Evolutionary conservation across 2,888 invertebrate genomes (phyloP), one percentile per base, ranked within the genome.

Genomic region (Stratiomys singularior): DNA sequence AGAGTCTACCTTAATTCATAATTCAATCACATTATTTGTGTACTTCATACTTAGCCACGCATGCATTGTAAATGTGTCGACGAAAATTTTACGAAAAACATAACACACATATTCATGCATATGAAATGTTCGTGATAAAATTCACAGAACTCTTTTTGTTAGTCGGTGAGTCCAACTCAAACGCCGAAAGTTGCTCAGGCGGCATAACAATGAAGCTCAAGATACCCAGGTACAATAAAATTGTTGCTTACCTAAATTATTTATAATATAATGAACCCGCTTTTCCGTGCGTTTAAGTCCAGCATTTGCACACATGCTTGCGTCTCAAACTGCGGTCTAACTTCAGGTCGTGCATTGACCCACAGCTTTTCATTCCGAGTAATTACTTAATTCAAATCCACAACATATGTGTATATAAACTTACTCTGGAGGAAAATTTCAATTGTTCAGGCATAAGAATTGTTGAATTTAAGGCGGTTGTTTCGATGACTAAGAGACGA

Each of bases 211-310:
- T 52, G 52, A 18, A 52, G 18, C 52, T 3, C 52, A 52, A 52
- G 52, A 52, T 18, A 52, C 52, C 2, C 52, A 52, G 52, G 52
- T 52, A 52, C 52, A 52, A 13, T 52, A 18, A 60, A 60, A 60
- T 60, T 60, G 25, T 25, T 60, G 60, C 60, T 60, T 60, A 60
- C 60, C 60, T 60, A 60, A 60, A 60, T 25, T 23, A 60, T 60
- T 60, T 60, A 25, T 25, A 25, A 60, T 23, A 11, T 60, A 60
- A 60, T 60, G 60, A 25, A 60, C 60, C 25, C 60, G 60, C 52
- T 52, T 13, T 52, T 52, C 52, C 3, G 4, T 18, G 18, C 15
- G 52, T 52, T 52, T 52, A 4, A 37, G 37, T 52, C 52, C 52
- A 52, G 15, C 52, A 37, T 37, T 37, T 37, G 37, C 37, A 9